Base-by-base conservation (phyloP, 2,888 invertebrate species). In the Lithophane semibrunnea region DNA sequence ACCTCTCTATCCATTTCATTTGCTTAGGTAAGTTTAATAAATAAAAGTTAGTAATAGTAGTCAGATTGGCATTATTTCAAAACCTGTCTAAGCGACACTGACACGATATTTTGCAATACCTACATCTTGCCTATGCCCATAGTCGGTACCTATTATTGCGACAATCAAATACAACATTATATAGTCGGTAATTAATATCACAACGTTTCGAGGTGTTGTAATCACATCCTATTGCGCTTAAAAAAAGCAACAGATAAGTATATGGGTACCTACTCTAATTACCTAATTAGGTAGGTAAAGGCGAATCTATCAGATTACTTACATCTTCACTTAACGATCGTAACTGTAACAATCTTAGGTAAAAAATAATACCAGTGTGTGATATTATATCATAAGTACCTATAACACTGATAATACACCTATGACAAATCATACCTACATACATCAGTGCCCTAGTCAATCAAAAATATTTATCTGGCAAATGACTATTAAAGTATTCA, bases 61-160 rank as follows among this genome's bases (percentile, higher is more conserved):
- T 16, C 21, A 12, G 21, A 49, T 81, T 18, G 7, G 13, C 2
- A 18, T n/a, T 37, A 73, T 73, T 82, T 64, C 73, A 64, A 64
- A 79, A 72, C 63, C 44, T 56, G 3, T 70, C 44, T 60, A 61
- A 13, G 60, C 42, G 67, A 79, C 13, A 64, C 64, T 54, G 58
- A 52, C 16, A 58, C n/a, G 10, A 63, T 16, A 72, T 69, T 71
- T 49, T 44, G 80, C 56, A 72, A 80, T n/a, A 42, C 56, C 16
- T 21, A 16, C 10, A 24, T 58, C 66, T 18, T 67, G 49, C 37
- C 60, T 56, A 47, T 56, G 37, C 37, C 5, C 4, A 37, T 37
- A 37, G 37, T 5, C 61, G 42, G 16, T 56, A 44, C 2, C 5
- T 44, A 65, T 63, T 66, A 67, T 49, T 67, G 8, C 54, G 37